Evolutionary conservation across 2,797 vertebrate species (phyloP).

Genomic region (Synanceia verrucosa): DNA sequence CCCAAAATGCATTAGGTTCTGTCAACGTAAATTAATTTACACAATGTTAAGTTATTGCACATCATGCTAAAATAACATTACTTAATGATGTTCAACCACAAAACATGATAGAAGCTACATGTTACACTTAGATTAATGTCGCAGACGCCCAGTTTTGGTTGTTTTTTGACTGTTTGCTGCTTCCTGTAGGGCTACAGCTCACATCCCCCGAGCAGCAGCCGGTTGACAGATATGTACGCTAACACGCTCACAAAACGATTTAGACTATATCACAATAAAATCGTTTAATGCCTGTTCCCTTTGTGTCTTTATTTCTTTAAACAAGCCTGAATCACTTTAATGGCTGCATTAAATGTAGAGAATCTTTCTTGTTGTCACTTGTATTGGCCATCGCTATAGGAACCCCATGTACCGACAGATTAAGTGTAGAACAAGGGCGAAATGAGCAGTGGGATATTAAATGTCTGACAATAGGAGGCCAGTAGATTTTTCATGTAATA

Average conservation of each 20-base stretch:
- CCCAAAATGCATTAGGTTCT: too few species aligned
- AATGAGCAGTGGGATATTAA: slow-evolving; percentile 19
- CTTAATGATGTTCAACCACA: too few species aligned
- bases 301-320: slow-evolving; percentile 38
- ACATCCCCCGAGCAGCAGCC: slow-evolving; percentile 45
- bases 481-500: neutral
- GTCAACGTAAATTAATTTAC: too few species aligned
- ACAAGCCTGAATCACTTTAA: slow-evolving; percentile 41
- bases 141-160: too few species aligned
- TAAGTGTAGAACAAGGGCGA: slow-evolving; percentile 2
- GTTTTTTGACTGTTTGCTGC: slow-evolving; percentile 88
- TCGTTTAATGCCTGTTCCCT: slow-evolving; percentile 4
- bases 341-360: slow-evolving; percentile 22
- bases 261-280: slow-evolving; percentile 29
- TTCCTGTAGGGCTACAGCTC: slow-evolving; percentile 80
- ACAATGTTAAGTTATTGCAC: too few species aligned
- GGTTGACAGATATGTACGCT: slow-evolving; percentile 38
- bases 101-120: too few species aligned
- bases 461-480: slow-evolving; percentile 14
- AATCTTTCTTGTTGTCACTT: slow-evolving; percentile 30
- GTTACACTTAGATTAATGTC: too few species aligned
- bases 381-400: slow-evolving; percentile 13
- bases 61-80: too few species aligned
- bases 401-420: slow-evolving; percentile 22
- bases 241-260: slow-evolving; percentile 7